Evolutionary conservation across 1,140 invertebrate species (phyloP), one percentile per base, ranked within the genome.

Genomic region (Pseudomyrmex pallidus): DNA sequence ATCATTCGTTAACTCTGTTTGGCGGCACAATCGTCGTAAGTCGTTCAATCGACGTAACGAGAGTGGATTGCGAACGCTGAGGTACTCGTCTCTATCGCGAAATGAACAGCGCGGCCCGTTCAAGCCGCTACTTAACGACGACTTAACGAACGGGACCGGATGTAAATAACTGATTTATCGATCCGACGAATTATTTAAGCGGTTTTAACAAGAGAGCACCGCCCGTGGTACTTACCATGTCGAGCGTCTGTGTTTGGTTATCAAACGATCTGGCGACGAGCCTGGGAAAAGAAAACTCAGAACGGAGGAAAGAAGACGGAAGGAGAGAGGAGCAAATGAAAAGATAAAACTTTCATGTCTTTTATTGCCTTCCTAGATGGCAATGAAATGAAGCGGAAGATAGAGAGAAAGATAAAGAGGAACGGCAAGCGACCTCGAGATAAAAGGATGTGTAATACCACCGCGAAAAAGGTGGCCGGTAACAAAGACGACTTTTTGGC

Each of bases 281-380:
- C 70, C 54, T 59, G 8, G 35, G 15, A 35, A 78, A 25, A 52
- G 61, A 74, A 54, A 74, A 74, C 56, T 74, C 9, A 15, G 17
- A 0, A 2, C 5, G 8, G 54, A 8, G 13, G 13, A 61, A 7
- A 44, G 15, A 17, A 25, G n/a, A 35, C 7, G 13, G 35, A 57
- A 46, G 50, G 13, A 22, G 15, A 59, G 25, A 73, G 54, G 46
- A 54, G 73, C 15, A 66, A 66, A 80, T 78, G 56, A 80, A 66
- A 61, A 78, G 63, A 77, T 83, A 77, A 83, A 83, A 83, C 82
- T 83, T 66, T 77, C 80, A 64, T 77, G 61, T 77, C 52, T 17
- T 83, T 80, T 80, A 80, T 80, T 72, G 66, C 66, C 15, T 8
- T 72, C 5, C 44, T 80, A 80, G 66, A 72, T 61, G 76, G 63